Base-by-base conservation (phyloP, 2,113 vertebrate genomes). In the Mastomys natalensis region DNA sequence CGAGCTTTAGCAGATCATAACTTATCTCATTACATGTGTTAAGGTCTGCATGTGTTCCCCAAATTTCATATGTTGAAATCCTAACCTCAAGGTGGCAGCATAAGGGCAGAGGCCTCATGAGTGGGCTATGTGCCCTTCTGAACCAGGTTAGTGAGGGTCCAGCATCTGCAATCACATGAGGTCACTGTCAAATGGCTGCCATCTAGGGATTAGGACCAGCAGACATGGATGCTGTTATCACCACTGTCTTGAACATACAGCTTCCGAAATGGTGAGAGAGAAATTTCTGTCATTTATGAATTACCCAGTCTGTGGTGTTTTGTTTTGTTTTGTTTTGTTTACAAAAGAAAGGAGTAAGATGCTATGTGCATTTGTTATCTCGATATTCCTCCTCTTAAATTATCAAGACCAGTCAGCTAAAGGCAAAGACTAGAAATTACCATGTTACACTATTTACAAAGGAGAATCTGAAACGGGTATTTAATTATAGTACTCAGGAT, bases 401-500 rank as follows among this genome's bases (percentile, higher is more conserved):
- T 34, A 93, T 89, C 40, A 92, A 96, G 51, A 90, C 89, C 89
- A 86, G 60, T 90, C 74, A 53, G 21, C 74, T 40, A 80, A 96
- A 96, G n/a, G 29, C 86, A 95, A 96, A 97, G 45, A 91, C 93
- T 96, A 97, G 91, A 97, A 96, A 97, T 96, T 97, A 97, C 78
- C 90, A 26, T 77, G 34, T 93, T 96, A 62, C 22, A 19, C 21
- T 91, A 93, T 72, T 96, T 94, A 97, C 94, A 93, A 96, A 97
- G 89, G 81, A 87, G 84, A 45, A 68, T 91, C 70, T 26, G 1
- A 29, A 13, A 91, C 91, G 11, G 48, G 78, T 64, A 85, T 93
- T 97, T 97, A 98, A 97, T 98, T 97, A 96, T 22, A 96, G 94
- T 87, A 81, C 91, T 93, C 84, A 43, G 87, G 68, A 91, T 13